Evolutionary conservation across 2,888 invertebrate genomes (phyloP).

Genomic region (Urechis unicinctus): DNA sequence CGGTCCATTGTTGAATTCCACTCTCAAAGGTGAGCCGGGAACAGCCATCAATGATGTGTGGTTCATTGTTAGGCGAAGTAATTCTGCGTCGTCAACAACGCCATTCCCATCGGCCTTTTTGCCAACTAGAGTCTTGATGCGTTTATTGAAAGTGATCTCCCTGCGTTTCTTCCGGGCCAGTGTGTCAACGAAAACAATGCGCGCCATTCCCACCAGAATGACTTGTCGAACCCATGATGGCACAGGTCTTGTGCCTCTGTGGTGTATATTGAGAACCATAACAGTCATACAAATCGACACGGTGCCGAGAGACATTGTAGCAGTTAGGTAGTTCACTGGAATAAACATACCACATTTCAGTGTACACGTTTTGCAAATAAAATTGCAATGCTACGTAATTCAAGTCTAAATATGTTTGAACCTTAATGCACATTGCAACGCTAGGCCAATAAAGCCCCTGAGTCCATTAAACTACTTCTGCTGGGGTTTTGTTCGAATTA

Average conservation of each 20-base stretch:
- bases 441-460: no score
- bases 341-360: no score
- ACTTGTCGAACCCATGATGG: constrained; percentile 6
- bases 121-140: background rate
- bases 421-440: no score
- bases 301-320: constrained; percentile 22
- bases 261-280: constrained; percentile 21
- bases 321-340: constrained; percentile 22
- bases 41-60: no score
- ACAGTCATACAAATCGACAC: constrained; percentile 24
- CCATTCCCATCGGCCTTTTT: constrained; percentile 5
- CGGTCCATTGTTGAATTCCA: background rate
- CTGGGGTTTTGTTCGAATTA: no score
- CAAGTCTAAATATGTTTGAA: no score
- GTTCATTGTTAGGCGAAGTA: constrained; percentile 12
- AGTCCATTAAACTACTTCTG: no score
- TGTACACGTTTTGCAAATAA: no score
- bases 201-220: constrained; percentile 5
- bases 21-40: no score
- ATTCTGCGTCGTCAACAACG: constrained; percentile 15
- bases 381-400: no score
- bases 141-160: background rate
- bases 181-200: constrained; percentile 7
- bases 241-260: constrained; percentile 12
- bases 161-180: background rate